phyloP scores from a whole-genome alignment of 2,888 invertebrate genomes.

The Coelinius sp. region DNA sequence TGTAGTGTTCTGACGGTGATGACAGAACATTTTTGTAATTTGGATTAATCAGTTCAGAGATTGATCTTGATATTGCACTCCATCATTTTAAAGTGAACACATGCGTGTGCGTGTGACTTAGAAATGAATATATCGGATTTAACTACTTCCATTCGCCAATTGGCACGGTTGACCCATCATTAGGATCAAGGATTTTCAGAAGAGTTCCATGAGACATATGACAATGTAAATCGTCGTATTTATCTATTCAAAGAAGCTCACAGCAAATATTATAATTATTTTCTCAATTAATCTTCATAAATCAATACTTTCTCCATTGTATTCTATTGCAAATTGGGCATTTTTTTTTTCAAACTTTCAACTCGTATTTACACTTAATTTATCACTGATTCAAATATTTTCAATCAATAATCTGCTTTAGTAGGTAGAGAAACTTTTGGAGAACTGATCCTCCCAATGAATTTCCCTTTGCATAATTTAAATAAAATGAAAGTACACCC shows the following conservation, averaged over 20 bases:
- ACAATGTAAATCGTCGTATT: background rate
- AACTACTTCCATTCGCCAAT: constrained; percentile 55
- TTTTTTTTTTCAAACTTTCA: no score
- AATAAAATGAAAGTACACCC: constrained; percentile 27
- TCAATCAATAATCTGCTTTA: background rate
- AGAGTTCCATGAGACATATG: constrained; percentile 34
- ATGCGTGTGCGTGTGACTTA: background rate
- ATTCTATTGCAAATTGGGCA: background rate
- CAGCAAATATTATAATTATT: background rate
- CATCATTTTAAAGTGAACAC: background rate
- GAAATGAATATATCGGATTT: background rate
- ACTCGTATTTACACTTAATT: no score
- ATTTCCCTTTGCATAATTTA: background rate
- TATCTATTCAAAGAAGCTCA: background rate
- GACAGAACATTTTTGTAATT: no score
- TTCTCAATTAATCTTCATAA: background rate
- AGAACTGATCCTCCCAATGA: constrained; percentile 10
- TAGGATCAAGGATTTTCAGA: constrained; percentile 66
- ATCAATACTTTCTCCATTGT: background rate
- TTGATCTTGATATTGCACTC: constrained; percentile 31
- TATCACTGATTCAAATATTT: background rate
- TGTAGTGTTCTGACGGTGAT: no score
- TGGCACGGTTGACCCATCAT: constrained; percentile 68
- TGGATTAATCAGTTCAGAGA: constrained; percentile 33
- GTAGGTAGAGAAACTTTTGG: background rate